A percentile compares a stretch with the other conserved stretches of the same genome.
Conservation (phyloP, 2,888 invertebrate genomes). For the Coleophora deauratella region DNA sequence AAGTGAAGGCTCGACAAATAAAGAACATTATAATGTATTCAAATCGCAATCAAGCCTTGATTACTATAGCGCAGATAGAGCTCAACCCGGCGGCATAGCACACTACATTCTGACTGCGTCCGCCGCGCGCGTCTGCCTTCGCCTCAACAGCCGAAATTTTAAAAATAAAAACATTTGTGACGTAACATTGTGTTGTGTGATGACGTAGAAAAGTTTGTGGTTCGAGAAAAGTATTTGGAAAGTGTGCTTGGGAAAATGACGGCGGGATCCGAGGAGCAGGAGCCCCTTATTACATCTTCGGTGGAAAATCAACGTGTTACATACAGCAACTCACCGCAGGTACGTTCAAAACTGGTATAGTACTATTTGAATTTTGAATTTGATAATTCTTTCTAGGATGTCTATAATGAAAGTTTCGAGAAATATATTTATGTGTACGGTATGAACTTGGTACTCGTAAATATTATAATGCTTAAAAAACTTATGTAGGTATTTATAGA, state of each 20-base stretch:
- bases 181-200: conserved; percentile 1
- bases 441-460: too few species aligned
- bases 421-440: too few species aligned
- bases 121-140: conserved; percentile 19
- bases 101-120: conserved; percentile 19
- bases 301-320: conserved; percentile 59
- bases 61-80: too few species aligned
- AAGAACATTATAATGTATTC: neutral
- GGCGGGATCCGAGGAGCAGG: conserved; percentile 55
- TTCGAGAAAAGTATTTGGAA: neutral
- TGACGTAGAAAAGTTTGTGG: too few species aligned
- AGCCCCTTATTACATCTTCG: conserved; percentile 60
- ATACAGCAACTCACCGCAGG: conserved; percentile 52
- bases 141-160: too few species aligned
- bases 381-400: conserved; percentile 3
- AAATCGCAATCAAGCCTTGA: too few species aligned
- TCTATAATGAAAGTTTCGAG: too few species aligned
- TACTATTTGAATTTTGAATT: conserved; percentile 1
- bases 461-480: too few species aligned
- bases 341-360: conserved; percentile 29
- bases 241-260: conserved; percentile 48
- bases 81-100: conserved; percentile 7
- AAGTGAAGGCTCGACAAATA: neutral
- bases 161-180: too few species aligned
- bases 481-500: too few species aligned